These are phyloP conservation scores for Drosophila suboccidentalis DNA, from an alignment of 2,888 invertebrate genomes.

Conservation along the genomic window DNA sequence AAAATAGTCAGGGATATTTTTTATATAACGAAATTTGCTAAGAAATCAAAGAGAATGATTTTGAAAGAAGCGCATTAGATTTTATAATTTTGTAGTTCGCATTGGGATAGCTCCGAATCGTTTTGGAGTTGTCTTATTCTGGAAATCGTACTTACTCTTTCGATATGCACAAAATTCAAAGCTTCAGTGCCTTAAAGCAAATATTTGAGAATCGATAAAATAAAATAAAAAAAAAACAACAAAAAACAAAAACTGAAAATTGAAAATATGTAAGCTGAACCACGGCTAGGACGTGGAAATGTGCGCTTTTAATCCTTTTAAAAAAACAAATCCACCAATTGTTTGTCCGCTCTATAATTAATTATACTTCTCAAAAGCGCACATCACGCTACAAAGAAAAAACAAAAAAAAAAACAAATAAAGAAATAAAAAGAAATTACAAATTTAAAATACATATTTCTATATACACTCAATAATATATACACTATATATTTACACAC, in stretches of 20 bases:
- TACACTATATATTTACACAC: constrained; percentile 71
- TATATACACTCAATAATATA: constrained; percentile 69
- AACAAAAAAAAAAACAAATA: not conserved
- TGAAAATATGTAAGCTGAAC: constrained; percentile 21
- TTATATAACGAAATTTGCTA: constrained; percentile 70
- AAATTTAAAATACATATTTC: constrained; percentile 64
- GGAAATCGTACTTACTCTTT: constrained; percentile 57
- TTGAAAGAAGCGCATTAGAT: constrained; percentile 48
- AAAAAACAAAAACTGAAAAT: constrained; percentile 31
- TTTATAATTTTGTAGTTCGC: constrained; percentile 61
- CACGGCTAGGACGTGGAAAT: constrained; percentile 51
- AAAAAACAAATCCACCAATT: constrained; percentile 8
- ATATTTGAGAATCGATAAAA: constrained; percentile 47
- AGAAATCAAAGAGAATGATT: constrained; percentile 49
- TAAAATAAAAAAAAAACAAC: constrained; percentile 4
- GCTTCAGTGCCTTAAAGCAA: constrained; percentile 84
- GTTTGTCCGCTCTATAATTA: constrained; percentile 32
- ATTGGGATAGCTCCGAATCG: constrained; percentile 30
- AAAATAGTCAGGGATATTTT: constrained; percentile 81
- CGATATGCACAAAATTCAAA: constrained; percentile 81
- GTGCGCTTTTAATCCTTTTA: constrained; percentile 41
- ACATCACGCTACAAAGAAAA: constrained; percentile 54
- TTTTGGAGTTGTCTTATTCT: constrained; percentile 20
- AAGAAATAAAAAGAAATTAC: constrained; percentile 44
- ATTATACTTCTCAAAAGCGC: constrained; percentile 44